A percentile compares a stretch with the other conserved stretches of the same genome.
phyloP scores from a whole-genome alignment of 2,113 vertebrate genomes.

The Nycticryphes semicollaris region DNA sequence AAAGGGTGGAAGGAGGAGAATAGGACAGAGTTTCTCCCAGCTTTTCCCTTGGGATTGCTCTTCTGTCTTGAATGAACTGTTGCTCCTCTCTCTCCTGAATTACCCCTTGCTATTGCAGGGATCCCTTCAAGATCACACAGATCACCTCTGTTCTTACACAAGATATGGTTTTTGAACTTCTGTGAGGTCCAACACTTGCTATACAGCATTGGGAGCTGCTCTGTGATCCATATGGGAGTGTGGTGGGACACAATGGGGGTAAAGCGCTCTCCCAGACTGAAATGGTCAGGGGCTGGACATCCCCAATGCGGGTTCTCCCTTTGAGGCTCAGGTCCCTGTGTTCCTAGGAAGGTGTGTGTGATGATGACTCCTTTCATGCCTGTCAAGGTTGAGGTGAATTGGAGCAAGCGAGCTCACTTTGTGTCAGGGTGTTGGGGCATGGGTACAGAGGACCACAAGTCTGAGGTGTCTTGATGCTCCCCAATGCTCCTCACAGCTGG shows the following conservation, averaged over 20 bases:
- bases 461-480: background rate
- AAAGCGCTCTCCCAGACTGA: background rate
- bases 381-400: background rate
- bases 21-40: background rate
- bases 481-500: background rate
- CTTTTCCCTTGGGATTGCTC: background rate
- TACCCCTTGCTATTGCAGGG: background rate
- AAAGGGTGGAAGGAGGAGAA: background rate
- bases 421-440: background rate
- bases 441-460: background rate
- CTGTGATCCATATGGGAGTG: background rate
- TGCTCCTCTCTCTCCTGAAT: background rate
- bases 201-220: background rate
- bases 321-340: accelerated
- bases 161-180: background rate
- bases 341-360: background rate
- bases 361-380: background rate
- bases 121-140: background rate
- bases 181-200: background rate
- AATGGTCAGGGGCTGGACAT: background rate
- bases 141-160: background rate
- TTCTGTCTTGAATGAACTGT: background rate
- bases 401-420: background rate
- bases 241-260: background rate
- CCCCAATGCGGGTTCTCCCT: accelerated